Base-by-base conservation (phyloP, 2,797 vertebrate species). In the Peromyscus nudipes region DNA sequence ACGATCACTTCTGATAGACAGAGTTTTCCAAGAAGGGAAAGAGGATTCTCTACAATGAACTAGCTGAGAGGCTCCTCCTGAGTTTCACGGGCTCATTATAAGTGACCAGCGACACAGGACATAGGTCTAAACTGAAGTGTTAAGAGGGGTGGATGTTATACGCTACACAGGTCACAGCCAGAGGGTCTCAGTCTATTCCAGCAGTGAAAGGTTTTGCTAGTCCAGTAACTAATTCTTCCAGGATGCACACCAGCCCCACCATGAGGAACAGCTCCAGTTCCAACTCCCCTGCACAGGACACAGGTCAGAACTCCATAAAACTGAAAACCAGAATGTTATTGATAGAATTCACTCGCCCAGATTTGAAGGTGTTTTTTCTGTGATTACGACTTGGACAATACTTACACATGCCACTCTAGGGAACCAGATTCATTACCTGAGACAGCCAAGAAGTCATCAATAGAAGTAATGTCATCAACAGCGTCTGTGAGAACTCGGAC, bases 391-490 rank as follows among this genome's bases (percentile, higher is more conserved):
- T 82, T 57, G 85, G 46, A 85, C 10, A 97, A 37, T 76, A 84
- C 94, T 75, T 90, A 85, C 8, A 9, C 13, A 73, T 8, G 65
- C 31, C 88, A 80, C 82, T 92, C 79, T 67, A 40, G 81, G 55
- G 57, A 95, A 75, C 17, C 29, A 91, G 77, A 75, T 62, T 37
- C 83, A 31, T 98, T 99, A 99, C 99, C 99, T 98, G 99, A 99
- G 7, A 99, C 99, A 76, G 99, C 99, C 98, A 99, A 95, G 97
- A 99, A 99, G 97, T 99, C 99, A 96, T 99, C 99, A 37, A 99
- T 99, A 96, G 99, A 99, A 64, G 99, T 99, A 93, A 99, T 99
- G 98, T 99, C 99, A 98, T 99, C 99, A 0, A 99, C 99, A 46
- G 99, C 99, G 73, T 99, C 99, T 0, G 99, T 99, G 92, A 99